Evolutionary conservation across 1,140 invertebrate species (phyloP).

Genomic region (Lerema accius): DNA sequence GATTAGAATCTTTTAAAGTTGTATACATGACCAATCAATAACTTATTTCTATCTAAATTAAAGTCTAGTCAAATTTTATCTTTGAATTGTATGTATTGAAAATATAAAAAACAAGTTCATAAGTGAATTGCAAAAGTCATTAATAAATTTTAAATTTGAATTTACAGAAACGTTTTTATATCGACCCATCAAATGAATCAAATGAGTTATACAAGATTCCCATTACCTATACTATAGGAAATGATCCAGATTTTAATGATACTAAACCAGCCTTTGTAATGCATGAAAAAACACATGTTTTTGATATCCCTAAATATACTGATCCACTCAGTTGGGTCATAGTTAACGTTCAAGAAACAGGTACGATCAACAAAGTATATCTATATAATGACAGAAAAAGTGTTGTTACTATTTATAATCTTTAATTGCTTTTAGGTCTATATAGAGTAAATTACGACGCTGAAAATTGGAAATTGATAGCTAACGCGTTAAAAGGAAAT

Average conservation of each 20-base stretch:
- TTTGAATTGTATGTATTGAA: too few relatives aligned
- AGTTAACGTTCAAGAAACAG: slow-evolving; percentile 87
- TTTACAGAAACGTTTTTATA: slow-evolving; percentile 69
- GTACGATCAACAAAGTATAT: slow-evolving; percentile 60
- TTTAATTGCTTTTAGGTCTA: slow-evolving; percentile 86
- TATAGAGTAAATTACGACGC: slow-evolving; percentile 92
- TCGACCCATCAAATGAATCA: slow-evolving; percentile 49
- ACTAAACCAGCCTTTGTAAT: slow-evolving; percentile 81
- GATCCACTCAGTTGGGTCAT: slow-evolving; percentile 85
- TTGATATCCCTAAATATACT: slow-evolving; percentile 46
- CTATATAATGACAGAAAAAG: too few relatives aligned
- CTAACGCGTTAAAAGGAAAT: slow-evolving; percentile 75
- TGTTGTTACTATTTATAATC: background rate
- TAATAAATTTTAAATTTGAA: too few relatives aligned
- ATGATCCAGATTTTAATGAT: slow-evolving; percentile 79
- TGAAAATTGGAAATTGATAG: slow-evolving; percentile 85
- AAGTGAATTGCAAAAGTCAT: too few relatives aligned
- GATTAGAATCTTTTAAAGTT: background rate
- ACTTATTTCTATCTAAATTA: too few relatives aligned
- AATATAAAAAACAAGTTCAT: too few relatives aligned
- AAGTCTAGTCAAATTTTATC: too few relatives aligned
- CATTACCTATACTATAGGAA: slow-evolving; percentile 80
- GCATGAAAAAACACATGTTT: slow-evolving; percentile 69
- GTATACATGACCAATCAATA: too few relatives aligned
- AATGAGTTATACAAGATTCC: too few relatives aligned